Conservation (phyloP, 1,140 invertebrate genomes). For the Saxidomus purpurata region DNA sequence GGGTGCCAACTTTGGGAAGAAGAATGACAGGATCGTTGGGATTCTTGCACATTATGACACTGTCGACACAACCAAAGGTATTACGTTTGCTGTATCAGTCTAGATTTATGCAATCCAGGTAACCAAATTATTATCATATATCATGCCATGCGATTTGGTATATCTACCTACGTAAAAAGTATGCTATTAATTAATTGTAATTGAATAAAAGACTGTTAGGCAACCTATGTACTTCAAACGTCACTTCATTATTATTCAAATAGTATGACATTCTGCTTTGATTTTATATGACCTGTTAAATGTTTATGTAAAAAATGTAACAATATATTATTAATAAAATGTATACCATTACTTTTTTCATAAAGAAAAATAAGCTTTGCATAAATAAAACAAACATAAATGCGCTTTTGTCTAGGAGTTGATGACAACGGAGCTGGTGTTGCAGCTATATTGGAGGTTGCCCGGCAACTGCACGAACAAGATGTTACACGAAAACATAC, state of each 20-base stretch:
- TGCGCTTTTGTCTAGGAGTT: constrained; percentile 9
- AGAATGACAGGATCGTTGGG: constrained; percentile 8
- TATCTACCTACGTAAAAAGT: background rate
- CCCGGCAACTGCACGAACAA: background rate
- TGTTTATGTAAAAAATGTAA: too few species aligned
- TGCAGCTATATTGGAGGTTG: constrained; percentile 39
- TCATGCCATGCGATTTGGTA: background rate
- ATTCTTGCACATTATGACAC: constrained; percentile 53
- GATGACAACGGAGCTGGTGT: constrained; percentile 52
- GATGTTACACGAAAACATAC: constrained; percentile 22
- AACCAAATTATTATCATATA: background rate
- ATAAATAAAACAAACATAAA: background rate
- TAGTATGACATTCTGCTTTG: too few species aligned
- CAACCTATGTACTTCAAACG: background rate
- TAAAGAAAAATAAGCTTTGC: background rate
- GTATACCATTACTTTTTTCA: too few species aligned
- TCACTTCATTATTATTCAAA: too few species aligned
- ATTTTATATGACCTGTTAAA: too few species aligned
- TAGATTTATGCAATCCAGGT: background rate
- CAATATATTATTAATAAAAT: too few species aligned
- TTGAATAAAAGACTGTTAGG: background rate
- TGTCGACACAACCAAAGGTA: constrained; percentile 30
- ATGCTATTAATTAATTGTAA: background rate
- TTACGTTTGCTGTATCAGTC: background rate
- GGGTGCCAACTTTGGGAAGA: constrained; percentile 21